Evolutionary conservation across 2,113 vertebrate species (phyloP).

Genomic region (Pseudopipra pipra): DNA sequence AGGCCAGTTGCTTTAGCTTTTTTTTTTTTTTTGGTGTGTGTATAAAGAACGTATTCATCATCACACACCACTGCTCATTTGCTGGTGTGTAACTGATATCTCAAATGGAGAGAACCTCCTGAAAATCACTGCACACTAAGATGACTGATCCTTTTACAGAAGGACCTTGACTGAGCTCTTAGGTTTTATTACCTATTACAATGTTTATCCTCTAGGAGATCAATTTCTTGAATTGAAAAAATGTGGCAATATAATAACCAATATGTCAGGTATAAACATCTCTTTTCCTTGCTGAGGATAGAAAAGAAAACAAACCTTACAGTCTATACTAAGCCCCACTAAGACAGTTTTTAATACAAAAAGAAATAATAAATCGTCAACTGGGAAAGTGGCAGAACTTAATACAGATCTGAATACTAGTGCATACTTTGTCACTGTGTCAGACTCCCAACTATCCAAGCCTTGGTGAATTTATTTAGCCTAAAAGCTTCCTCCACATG

Average conservation of each 20-base stretch:
- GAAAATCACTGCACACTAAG: not conserved
- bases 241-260: not conserved
- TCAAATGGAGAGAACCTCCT: not conserved
- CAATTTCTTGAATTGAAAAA: slow-evolving; percentile 2
- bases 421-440: not conserved
- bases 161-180: not conserved
- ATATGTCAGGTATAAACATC: not conserved
- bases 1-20: not conserved
- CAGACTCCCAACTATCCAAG: not conserved
- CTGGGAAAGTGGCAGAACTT: not conserved
- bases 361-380: not conserved
- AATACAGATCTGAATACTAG: not conserved
- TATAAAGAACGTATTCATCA: not conserved
- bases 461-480: not conserved
- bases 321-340: not conserved
- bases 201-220: not conserved
- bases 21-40: not conserved
- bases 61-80: not conserved
- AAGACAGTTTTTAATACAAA: not conserved
- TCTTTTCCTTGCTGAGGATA: not conserved
- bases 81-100: not conserved
- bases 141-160: not conserved
- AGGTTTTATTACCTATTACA: not conserved
- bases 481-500: not conserved
- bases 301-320: not conserved